These are phyloP conservation scores for Linnaemya vulpina DNA, from an alignment of 2,888 invertebrate genomes.

Conservation along the genomic window DNA sequence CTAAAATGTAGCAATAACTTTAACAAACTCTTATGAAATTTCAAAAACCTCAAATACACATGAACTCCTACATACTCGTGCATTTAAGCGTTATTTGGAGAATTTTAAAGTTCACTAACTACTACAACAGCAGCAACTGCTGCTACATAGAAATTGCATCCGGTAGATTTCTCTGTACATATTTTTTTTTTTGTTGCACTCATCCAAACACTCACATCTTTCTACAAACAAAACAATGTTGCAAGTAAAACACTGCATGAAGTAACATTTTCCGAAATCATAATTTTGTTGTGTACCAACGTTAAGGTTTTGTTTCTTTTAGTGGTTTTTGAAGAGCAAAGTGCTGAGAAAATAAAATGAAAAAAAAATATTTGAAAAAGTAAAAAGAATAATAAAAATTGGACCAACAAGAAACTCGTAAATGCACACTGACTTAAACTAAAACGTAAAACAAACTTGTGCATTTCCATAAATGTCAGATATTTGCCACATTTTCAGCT, in stretches of 20 bases:
- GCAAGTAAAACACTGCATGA: conserved; percentile 39
- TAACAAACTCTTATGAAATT: conserved; percentile 52
- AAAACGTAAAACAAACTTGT: conserved; percentile 50
- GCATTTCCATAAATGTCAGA: conserved; percentile 67
- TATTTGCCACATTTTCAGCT: conserved; percentile 60
- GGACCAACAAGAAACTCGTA: conserved; percentile 15
- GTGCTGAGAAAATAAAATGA: conserved; percentile 3
- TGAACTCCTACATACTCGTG: conserved; percentile 27
- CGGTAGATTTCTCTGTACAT: conserved; percentile 6
- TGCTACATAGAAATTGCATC: conserved; percentile 20
- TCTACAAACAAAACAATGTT: conserved; percentile 42
- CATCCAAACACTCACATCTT: background rate
- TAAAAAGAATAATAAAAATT: background rate
- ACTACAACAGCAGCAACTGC: conserved; percentile 9
- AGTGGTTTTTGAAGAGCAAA: conserved; percentile 49
- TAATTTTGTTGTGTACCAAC: conserved; percentile 29
- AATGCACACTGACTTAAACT: conserved; percentile 48
- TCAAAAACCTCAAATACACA: conserved; percentile 53
- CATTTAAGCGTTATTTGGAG: conserved; percentile 47
- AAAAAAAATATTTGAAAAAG: too few species aligned
- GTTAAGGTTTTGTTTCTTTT: conserved; percentile 46
- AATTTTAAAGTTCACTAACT: conserved; percentile 61
- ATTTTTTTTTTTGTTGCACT: conserved; percentile 18
- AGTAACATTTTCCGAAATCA: conserved; percentile 48
- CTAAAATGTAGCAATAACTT: conserved; percentile 44